Percentiles rank a stretch among this genome's conserved stretches.
Evolutionary conservation across 2,888 invertebrate species (phyloP).

Genomic region (Lamellibrachia satsuma): DNA sequence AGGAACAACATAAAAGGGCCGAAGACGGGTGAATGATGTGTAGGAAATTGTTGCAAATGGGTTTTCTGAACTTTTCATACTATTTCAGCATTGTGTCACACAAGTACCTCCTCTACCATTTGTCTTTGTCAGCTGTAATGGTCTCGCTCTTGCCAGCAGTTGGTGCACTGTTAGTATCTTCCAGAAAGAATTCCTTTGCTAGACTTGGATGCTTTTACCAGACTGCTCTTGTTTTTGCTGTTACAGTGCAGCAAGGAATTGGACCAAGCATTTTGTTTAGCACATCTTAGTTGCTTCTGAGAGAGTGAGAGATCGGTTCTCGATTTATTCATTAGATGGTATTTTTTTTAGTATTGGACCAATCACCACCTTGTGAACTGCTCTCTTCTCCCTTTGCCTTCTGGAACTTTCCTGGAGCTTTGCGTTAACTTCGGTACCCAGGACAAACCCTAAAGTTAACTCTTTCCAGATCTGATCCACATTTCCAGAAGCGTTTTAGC

Average conservation of each 20-base stretch:
- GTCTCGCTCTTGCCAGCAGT: slow-evolving; percentile 29
- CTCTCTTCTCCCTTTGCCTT: slow-evolving; percentile 27
- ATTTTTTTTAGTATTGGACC: slow-evolving; percentile 22
- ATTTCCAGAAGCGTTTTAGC: slow-evolving; percentile 14
- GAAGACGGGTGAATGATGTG: slow-evolving; percentile 30
- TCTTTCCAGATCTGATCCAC: slow-evolving; percentile 20
- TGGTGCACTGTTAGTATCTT: too few species aligned
- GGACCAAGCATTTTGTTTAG: slow-evolving; percentile 13
- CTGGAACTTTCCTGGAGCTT: slow-evolving; percentile 20
- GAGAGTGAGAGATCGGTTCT: slow-evolving; percentile 24
- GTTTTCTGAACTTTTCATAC: slow-evolving; percentile 30
- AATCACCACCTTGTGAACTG: slow-evolving; percentile 14
- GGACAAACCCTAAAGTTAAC: slow-evolving; percentile 28
- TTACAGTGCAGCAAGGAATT: slow-evolving; percentile 8
- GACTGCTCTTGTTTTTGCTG: slow-evolving; percentile 22
- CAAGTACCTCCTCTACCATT: slow-evolving; percentile 21
- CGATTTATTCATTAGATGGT: slow-evolving; percentile 22
- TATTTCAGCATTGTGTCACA: slow-evolving; percentile 30
- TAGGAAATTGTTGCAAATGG: slow-evolving; percentile 27
- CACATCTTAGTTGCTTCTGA: neutral
- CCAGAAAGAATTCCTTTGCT: slow-evolving; percentile 24
- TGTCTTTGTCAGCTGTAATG: slow-evolving; percentile 22
- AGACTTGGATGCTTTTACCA: too few species aligned
- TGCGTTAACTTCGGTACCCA: slow-evolving; percentile 5
- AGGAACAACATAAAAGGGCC: slow-evolving; percentile 29